Evolutionary conservation across 1,140 invertebrate species (phyloP), one percentile per base, ranked within the genome.

Genomic region (Drosophila arizonae): DNA sequence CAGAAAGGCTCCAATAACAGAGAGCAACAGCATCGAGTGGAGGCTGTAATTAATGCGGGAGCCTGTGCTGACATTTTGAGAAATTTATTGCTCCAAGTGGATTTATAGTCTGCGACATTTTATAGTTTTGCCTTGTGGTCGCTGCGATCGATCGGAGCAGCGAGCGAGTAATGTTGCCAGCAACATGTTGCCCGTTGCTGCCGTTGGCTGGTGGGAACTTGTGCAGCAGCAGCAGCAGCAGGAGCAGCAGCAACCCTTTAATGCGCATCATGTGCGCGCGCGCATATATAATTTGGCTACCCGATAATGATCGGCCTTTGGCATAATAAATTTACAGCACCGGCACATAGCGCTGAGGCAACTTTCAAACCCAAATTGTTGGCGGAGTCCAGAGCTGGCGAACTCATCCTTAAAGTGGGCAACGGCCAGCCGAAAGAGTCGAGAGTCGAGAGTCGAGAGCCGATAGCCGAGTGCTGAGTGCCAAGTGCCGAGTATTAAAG

Each of bases 291-390:
- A 88, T 88, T 88, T 88, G 80, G 84, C 84, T 88, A 88, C 84
- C 87, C 87, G 87, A 90, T 90, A 90, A 90, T 90, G 87, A 90
- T 90, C 87, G 87, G 82, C 87, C 87, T 90, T 90, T 87, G 87
- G 87, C 87, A 90, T 90, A 90, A 88, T 89, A 87, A 87, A 87
- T 87, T 88, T 70, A 84, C 84, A 85, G 73, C 76, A 84, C 66
- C 77, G 69, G 68, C 73, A 77, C 68, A 81, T 78, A 81, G 70
- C 62, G 75, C 68, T 72, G 46, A n/a, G 69, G 70, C 66, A 72
- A 88, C 79, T 86, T 86, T 86, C 79, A 65, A 71, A 68, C 63
- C 70, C 8, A 55, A 55, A 64, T 67, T 71, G 46, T 64, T 61
- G 72, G 45, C 61, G 66, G 51, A 69, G 58, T 55, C 43, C 43